These are phyloP conservation scores for Drosophila teissieri DNA, from an alignment of 1,140 invertebrate species.

Conservation along the genomic window DNA sequence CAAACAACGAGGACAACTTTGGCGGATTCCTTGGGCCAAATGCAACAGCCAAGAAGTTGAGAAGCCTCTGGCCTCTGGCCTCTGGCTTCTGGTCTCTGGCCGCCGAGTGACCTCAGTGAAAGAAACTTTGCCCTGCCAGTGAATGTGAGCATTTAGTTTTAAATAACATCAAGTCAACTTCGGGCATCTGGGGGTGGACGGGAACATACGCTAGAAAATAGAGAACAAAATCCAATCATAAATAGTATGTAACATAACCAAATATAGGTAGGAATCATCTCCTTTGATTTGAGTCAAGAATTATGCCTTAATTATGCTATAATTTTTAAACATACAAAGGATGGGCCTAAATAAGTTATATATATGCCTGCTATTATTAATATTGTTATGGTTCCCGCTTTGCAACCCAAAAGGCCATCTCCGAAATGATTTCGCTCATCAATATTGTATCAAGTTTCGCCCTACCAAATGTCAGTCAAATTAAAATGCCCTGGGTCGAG, in stretches of 20 bases:
- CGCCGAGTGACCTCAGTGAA: constrained; percentile 35
- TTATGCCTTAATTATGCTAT: no score
- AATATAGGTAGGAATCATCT: no score
- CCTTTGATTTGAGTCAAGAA: no score
- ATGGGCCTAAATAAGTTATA: no score
- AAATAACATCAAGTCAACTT: constrained; percentile 66
- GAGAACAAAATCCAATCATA: no score
- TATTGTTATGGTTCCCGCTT: background rate
- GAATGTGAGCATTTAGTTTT: constrained; percentile 66
- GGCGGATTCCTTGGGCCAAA: constrained; percentile 37
- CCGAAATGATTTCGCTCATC: background rate
- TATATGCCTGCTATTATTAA: background rate
- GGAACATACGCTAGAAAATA: background rate
- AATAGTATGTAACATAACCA: no score
- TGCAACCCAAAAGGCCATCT: background rate
- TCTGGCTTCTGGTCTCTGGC: background rate
- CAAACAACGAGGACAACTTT: constrained; percentile 25
- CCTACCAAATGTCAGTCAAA: background rate
- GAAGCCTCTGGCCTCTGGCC: constrained; percentile 33
- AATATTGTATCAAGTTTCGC: background rate
- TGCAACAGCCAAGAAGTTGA: constrained; percentile 67
- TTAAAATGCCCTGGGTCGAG: background rate
- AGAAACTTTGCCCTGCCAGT: constrained; percentile 44
- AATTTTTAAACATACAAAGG: no score
- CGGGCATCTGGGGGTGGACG: background rate